Evolutionary conservation across 2,888 invertebrate species (phyloP).

Genomic region (Clivina fossor): DNA sequence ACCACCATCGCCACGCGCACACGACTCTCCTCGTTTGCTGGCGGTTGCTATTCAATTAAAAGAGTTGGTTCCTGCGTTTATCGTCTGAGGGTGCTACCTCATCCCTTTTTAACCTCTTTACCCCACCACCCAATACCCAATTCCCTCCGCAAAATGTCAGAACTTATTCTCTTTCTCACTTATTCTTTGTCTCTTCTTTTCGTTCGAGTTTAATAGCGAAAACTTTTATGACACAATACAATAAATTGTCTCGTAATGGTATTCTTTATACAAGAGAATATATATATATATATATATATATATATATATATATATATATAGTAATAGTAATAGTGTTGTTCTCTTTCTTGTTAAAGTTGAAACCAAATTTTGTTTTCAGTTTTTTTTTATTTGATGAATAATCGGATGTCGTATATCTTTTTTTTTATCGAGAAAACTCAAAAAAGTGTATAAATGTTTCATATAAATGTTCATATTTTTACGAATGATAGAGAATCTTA

Average conservation of each 20-base stretch:
- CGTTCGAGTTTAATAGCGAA: slow-evolving; percentile 39
- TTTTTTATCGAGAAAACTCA: slow-evolving; percentile 8
- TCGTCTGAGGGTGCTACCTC: slow-evolving; percentile 19
- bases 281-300: slow-evolving; percentile 9
- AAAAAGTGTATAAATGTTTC: no score
- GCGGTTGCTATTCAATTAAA: slow-evolving; percentile 53
- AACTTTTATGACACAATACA: slow-evolving; percentile 34
- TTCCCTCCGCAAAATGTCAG: slow-evolving; percentile 44
- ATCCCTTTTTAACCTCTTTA: no score
- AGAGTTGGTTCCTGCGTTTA: slow-evolving; percentile 44
- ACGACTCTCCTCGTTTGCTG: no score
- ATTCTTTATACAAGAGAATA: slow-evolving; percentile 24
- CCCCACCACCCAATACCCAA: neutral
- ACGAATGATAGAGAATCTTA: no score
- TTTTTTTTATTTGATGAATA: slow-evolving; percentile 6
- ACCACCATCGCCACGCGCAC: no score
- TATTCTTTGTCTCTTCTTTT: slow-evolving; percentile 45
- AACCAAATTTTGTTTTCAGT: slow-evolving; percentile 7
- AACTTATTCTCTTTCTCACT: slow-evolving; percentile 48
- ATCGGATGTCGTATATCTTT: slow-evolving; percentile 2
- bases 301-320: slow-evolving; percentile 11
- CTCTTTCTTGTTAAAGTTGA: slow-evolving; percentile 2
- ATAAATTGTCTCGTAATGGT: slow-evolving; percentile 36
- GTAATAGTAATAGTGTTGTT: slow-evolving; percentile 7
- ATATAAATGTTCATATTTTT: no score